A percentile compares a stretch with the other conserved stretches of the same genome.
These are phyloP conservation scores for Nothoprocta perdicaria DNA, from an alignment of 2,113 vertebrate species.

Conservation along the genomic window DNA sequence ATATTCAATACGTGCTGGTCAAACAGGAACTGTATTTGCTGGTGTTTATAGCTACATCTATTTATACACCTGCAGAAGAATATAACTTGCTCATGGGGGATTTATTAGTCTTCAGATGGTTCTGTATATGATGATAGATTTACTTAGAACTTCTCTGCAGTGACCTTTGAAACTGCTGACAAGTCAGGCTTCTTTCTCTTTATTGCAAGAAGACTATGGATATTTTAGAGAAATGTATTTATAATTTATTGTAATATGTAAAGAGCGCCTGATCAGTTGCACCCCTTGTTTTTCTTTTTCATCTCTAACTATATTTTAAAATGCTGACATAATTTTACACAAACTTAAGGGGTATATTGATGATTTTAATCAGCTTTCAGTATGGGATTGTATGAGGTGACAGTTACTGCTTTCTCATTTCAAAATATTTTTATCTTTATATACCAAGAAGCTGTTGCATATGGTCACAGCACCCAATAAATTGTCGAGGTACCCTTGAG, in stretches of 20 bases:
- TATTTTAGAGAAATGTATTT: slow-evolving; percentile 71
- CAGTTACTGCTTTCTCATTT: background rate
- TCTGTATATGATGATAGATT: slow-evolving; percentile 71
- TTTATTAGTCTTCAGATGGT: slow-evolving; percentile 76
- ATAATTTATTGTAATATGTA: slow-evolving; percentile 53
- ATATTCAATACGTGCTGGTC: background rate
- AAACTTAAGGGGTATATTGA: background rate
- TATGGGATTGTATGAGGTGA: background rate
- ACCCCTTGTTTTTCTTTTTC: background rate
- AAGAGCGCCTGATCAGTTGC: background rate
- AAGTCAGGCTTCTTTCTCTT: slow-evolving; percentile 57
- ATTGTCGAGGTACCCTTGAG: background rate
- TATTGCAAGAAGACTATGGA: background rate
- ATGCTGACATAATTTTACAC: background rate
- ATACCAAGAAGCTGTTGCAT: background rate
- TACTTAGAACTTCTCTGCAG: slow-evolving; percentile 60
- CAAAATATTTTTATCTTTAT: background rate
- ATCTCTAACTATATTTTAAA: background rate
- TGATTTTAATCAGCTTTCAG: slow-evolving; percentile 28
- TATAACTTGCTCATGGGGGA: slow-evolving; percentile 44
- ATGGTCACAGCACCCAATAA: background rate
- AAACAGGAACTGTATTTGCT: slow-evolving; percentile 7
- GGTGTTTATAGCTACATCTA: slow-evolving; percentile 45
- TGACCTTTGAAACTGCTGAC: slow-evolving; percentile 83
- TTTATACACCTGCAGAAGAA: slow-evolving; percentile 59